Evolutionary conservation across 2,797 vertebrate species (phyloP).

Genomic region (Microctenopoma stevenorrisi): DNA sequence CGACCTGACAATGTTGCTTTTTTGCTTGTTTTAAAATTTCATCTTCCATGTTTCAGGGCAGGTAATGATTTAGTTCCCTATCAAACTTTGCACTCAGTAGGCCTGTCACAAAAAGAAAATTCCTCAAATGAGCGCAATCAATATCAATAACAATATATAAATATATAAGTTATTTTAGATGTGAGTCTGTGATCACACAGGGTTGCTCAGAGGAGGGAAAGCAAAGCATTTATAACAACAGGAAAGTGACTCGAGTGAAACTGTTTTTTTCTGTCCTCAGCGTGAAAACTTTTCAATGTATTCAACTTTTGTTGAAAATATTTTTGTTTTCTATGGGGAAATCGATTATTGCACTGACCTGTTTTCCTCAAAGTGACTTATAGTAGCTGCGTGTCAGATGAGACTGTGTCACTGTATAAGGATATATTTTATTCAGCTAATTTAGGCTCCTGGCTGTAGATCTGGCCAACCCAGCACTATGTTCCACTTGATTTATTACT

Average conservation of each 20-base stretch:
- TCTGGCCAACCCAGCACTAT: constrained; percentile 63
- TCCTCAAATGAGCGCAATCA: constrained; percentile 30
- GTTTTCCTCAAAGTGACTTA: constrained; percentile 56
- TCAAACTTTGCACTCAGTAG: constrained; percentile 58
- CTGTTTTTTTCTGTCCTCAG: constrained; percentile 23
- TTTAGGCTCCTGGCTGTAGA: constrained; percentile 67
- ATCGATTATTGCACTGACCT: constrained; percentile 57
- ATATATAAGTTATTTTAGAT: constrained; percentile 48
- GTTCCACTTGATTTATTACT: constrained; percentile 67
- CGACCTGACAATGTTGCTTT: constrained; percentile 32
- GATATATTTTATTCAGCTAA: constrained; percentile 69
- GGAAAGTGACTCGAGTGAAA: constrained; percentile 46
- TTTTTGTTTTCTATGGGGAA: constrained; percentile 39
- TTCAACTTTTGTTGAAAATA: constrained; percentile 40
- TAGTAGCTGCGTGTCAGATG: constrained; percentile 54
- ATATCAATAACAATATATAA: constrained; percentile 53
- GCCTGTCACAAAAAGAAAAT: constrained; percentile 39
- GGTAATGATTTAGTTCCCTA: constrained; percentile 59
- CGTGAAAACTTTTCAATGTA: constrained; percentile 57
- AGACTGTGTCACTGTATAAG: constrained; percentile 58
- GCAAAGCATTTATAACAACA: constrained; percentile 38
- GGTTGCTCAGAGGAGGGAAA: constrained; percentile 51
- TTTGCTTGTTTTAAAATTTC: constrained; percentile 21
- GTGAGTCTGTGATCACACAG: constrained; percentile 59
- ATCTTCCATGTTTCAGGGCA: constrained; percentile 42